Percentiles rank a stretch among this genome's conserved stretches.
phyloP scores from a whole-genome alignment of 2,888 invertebrate genomes.

The Noctua janthe region DNA sequence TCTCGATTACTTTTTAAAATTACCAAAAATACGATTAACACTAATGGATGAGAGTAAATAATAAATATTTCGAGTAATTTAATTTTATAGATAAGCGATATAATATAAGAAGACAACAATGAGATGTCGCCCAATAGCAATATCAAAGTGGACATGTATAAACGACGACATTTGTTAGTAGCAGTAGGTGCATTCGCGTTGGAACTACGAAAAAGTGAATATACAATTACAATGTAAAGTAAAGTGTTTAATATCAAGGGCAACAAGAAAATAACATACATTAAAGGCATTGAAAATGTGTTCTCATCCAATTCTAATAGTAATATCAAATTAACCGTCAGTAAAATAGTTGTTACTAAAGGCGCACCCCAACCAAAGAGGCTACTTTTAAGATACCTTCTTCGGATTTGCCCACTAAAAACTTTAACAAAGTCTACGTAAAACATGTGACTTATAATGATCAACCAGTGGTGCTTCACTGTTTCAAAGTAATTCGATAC shows the following conservation, averaged over 20 bases:
- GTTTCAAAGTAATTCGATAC: not conserved
- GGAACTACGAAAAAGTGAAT: not conserved
- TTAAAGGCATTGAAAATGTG: not conserved
- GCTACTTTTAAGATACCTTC: conserved; percentile 2
- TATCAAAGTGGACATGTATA: not conserved
- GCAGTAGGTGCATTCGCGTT: not conserved
- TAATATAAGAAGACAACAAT: not conserved
- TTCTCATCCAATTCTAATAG: not conserved
- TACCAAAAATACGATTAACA: not conserved
- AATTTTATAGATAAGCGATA: not conserved
- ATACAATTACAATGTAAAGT: conserved; percentile 4
- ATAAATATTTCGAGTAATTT: not conserved
- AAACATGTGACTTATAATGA: conserved; percentile 4
- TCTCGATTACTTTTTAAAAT: conserved; percentile 6
- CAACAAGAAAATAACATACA: not conserved
- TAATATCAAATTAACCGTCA: not conserved
- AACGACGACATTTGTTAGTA: not conserved
- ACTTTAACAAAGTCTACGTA: conserved; percentile 3
- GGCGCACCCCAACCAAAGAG: not conserved
- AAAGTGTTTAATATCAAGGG: not conserved
- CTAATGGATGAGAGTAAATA: not conserved
- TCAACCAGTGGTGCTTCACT: not conserved
- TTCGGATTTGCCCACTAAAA: not conserved
- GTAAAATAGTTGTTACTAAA: not conserved
- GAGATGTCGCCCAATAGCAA: not conserved